Evolutionary conservation across 2,888 invertebrate genomes (phyloP), one percentile per base, ranked within the genome.

Genomic region (Cremastinae sp.): DNA sequence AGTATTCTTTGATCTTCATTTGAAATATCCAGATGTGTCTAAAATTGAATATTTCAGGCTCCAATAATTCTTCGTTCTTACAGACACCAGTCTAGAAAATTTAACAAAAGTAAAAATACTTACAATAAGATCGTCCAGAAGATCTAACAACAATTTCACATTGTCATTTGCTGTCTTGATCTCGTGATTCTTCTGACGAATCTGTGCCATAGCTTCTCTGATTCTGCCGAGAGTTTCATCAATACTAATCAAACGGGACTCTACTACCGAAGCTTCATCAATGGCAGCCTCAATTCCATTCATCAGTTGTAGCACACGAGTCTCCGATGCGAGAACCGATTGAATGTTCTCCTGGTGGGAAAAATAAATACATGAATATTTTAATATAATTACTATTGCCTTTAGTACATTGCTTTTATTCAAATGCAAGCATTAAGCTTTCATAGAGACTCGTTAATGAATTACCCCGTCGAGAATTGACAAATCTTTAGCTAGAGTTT

Each of bases 271-370:
- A 8, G 95, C 94, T 90, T 96, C 95, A 22, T 91, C 90, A 80
- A 96, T 94, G 0, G 96, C 96, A 70, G 92, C 92, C 86, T 96
- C 95, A 70, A 96, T 92, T 83, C 95, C 93, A 81, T 95, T 93
- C 91, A 98, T 96, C 83, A 96, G 94, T 88, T 96, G 93, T 72
- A 93, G 89, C 18, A 95, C 94, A 84, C 93, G 92, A 41, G 93
- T 93, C 88, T 97, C 97, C 1, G 96, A 96, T n/a, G 96, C 96
- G 90, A 98, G 92, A 62, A 98, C 96, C 83, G 96, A 96, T 89
- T 97, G 96, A 74, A 98, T 96, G 90, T 98, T 98, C 86, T 96
- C 96, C 92, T 94, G 74, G n/a, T 10, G 82, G 79, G 62, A 80
- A 78, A 59, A 78, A 65, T 62, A 4, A 12, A 43, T 10, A 28